phyloP scores from a whole-genome alignment of 2,113 vertebrate genomes.

The Mesitornis unicolor region DNA sequence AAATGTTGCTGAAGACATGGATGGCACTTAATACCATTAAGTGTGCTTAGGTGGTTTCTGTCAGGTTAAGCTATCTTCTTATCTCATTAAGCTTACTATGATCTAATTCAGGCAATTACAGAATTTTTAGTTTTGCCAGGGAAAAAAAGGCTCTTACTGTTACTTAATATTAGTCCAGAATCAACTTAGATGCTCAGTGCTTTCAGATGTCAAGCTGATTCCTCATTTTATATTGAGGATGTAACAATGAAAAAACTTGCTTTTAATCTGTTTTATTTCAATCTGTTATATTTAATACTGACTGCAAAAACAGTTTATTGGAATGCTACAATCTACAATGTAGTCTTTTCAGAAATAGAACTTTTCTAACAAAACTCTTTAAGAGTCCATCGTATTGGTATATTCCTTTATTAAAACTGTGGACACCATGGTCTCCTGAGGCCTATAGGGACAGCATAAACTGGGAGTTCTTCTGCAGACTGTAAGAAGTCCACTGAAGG shows the following conservation, averaged over 20 bases:
- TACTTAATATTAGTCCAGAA: neutral
- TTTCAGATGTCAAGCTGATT: neutral
- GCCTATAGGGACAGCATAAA: conserved; percentile 45
- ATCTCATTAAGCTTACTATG: neutral
- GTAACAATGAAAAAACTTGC: neutral
- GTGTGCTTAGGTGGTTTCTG: neutral
- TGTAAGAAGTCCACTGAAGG: conserved; percentile 45
- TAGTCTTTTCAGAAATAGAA: conserved; percentile 55
- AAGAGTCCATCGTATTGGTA: conserved; percentile 38
- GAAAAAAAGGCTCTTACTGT: neutral
- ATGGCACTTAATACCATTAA: no score
- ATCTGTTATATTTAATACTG: conserved; percentile 12
- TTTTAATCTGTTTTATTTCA: neutral
- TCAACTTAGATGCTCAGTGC: neutral
- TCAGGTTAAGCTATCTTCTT: neutral
- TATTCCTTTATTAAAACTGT: conserved; percentile 52
- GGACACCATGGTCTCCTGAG: conserved; percentile 46
- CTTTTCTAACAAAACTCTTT: conserved; percentile 55
- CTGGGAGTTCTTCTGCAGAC: conserved; percentile 33
- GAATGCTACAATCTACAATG: conserved; percentile 20
- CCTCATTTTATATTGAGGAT: neutral
- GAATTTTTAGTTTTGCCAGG: neutral
- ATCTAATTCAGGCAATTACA: neutral
- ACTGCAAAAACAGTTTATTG: conserved; percentile 8
- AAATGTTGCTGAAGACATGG: neutral